Percentiles rank a stretch among this genome's conserved stretches.
Conservation (phyloP, 1,140 invertebrate species). For the Atta texana region DNA sequence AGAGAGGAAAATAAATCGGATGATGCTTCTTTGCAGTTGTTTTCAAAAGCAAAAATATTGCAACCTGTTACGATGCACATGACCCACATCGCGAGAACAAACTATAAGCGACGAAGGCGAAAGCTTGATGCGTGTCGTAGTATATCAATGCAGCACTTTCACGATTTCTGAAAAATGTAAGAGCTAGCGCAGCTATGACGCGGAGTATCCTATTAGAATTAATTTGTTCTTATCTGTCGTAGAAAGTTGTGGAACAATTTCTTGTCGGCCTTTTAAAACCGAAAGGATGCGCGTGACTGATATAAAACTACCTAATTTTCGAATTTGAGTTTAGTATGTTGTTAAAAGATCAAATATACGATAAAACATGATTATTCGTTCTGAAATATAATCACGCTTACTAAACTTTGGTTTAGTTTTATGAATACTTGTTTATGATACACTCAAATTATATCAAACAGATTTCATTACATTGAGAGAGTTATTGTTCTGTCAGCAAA, state of each 20-base stretch:
- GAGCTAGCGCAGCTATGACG: constrained; percentile 9
- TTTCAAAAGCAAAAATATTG: constrained; percentile 42
- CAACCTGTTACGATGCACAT: constrained; percentile 11
- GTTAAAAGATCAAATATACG: not conserved
- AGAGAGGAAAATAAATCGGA: constrained; percentile 32
- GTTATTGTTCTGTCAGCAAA: constrained; percentile 40
- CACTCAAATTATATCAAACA: not conserved
- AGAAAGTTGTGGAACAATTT: constrained; percentile 34
- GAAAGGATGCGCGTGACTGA: constrained; percentile 13
- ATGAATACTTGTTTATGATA: constrained; percentile 6
- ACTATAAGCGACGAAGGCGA: constrained; percentile 33
- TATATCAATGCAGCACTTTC: constrained; percentile 41
- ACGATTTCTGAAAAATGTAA: constrained; percentile 53
- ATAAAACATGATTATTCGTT: not conserved
- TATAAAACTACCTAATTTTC: not conserved
- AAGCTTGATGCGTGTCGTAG: constrained; percentile 12
- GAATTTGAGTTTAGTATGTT: not conserved
- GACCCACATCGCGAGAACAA: constrained; percentile 44
- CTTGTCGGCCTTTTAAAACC: not conserved
- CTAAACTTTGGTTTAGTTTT: not conserved
- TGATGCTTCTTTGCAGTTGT: constrained; percentile 5
- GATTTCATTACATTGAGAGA: constrained; percentile 1
- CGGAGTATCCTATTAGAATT: constrained; percentile 42
- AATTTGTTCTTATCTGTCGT: constrained; percentile 47
- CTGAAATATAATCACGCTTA: not conserved